Conservation (phyloP, 1,140 invertebrate genomes). For the Sipha flava region DNA sequence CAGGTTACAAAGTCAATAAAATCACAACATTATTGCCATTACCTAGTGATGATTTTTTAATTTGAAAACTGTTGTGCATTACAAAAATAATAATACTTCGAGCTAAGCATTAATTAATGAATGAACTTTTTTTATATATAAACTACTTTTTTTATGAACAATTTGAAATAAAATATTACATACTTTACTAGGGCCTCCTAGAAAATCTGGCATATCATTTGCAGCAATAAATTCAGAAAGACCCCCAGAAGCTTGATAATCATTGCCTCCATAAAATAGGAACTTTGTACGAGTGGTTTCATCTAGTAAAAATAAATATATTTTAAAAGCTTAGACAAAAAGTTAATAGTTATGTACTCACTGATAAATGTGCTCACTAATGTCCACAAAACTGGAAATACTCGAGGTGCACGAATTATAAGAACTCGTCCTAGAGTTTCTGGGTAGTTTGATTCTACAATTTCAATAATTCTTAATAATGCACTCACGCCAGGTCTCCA, state of each 20-base stretch:
- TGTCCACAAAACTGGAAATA: slow-evolving; percentile 96
- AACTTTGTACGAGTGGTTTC: slow-evolving; percentile 92
- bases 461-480: slow-evolving; percentile 86
- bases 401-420: slow-evolving; percentile 78
- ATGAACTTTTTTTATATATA: too few species aligned
- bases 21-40: too few species aligned
- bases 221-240: slow-evolving; percentile 77
- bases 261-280: slow-evolving; percentile 82
- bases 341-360: slow-evolving; percentile 41
- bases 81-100: too few species aligned
- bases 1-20: too few species aligned
- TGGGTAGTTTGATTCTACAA: slow-evolving; percentile 91
- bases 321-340: background rate
- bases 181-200: slow-evolving; percentile 82
- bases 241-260: slow-evolving; percentile 67
- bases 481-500: slow-evolving; percentile 89
- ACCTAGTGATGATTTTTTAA: too few species aligned
- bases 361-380: slow-evolving; percentile 91
- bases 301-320: slow-evolving; percentile 52
- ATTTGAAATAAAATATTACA: slow-evolving; percentile 35
- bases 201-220: slow-evolving; percentile 82
- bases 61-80: too few species aligned
- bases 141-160: too few species aligned
- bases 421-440: slow-evolving; percentile 86
- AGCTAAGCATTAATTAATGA: too few species aligned